phyloP scores from a whole-genome alignment of 2,113 vertebrate species.

The Macrotus californicus region DNA sequence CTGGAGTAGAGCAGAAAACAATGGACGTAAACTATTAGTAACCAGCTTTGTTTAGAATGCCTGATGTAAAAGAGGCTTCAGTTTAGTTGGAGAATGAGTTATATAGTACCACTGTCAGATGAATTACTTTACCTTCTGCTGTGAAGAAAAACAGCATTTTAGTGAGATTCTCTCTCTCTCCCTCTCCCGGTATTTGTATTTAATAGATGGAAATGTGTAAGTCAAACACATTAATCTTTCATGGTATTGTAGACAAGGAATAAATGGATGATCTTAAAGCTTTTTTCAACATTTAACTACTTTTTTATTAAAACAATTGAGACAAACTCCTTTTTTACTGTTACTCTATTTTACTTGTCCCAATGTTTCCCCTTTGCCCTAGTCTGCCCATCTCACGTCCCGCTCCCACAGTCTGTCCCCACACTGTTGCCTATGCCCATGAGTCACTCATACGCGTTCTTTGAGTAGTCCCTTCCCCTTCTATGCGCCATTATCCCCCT shows the following conservation, averaged over 20 bases:
- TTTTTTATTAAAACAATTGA: neutral
- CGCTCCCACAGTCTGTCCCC: too few species aligned
- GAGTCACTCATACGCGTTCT: too few species aligned
- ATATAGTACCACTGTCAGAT: neutral
- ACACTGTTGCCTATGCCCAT: too few species aligned
- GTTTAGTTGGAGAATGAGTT: neutral
- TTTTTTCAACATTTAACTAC: neutral
- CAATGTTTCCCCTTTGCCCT: too few species aligned
- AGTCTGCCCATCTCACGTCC: too few species aligned
- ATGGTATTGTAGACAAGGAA: neutral
- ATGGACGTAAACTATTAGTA: neutral
- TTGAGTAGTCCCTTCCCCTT: too few species aligned
- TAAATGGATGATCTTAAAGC: neutral
- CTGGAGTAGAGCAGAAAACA: neutral
- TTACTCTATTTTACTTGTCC: too few species aligned
- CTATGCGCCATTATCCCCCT: too few species aligned
- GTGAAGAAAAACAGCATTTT: neutral
- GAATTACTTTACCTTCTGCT: neutral
- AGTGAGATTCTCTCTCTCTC: neutral
- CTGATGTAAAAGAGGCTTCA: neutral
- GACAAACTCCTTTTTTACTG: neutral
- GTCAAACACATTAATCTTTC: neutral
- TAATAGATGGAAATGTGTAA: neutral
- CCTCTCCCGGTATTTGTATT: neutral
- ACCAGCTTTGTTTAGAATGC: neutral